phyloP scores from a whole-genome alignment of 2,888 invertebrate genomes.

The Andrena praecox region DNA sequence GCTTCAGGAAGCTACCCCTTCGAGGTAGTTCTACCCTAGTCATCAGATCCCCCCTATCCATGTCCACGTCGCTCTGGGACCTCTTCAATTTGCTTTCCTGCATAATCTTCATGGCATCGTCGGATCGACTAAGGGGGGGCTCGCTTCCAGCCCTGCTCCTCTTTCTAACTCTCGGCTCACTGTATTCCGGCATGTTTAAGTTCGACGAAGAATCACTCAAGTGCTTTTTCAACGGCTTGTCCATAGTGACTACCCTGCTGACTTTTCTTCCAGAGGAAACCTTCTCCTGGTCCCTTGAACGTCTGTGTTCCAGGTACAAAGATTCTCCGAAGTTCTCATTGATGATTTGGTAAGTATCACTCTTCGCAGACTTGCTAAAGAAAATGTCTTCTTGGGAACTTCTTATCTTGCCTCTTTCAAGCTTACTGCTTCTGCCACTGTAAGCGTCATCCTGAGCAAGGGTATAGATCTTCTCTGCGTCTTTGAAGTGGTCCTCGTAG shows the following conservation, averaged over 20 bases:
- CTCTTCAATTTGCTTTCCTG: constrained; percentile 84
- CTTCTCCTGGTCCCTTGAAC: constrained; percentile 58
- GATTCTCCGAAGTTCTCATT: constrained; percentile 24
- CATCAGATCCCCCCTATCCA: constrained; percentile 91
- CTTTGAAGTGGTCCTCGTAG: constrained; percentile 77
- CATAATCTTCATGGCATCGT: constrained; percentile 64
- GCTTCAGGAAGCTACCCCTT: constrained; percentile 94
- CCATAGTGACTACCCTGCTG: constrained; percentile 77
- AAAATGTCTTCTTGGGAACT: constrained; percentile 54
- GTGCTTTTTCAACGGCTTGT: constrained; percentile 74
- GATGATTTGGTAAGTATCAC: constrained; percentile 23
- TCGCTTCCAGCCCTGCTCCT: constrained; percentile 83
- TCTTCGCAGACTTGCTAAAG: constrained; percentile 42
- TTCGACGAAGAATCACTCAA: constrained; percentile 34
- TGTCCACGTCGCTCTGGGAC: constrained; percentile 85
- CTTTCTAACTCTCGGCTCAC: constrained; percentile 70
- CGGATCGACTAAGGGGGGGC: constrained; percentile 78
- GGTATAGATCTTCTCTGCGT: constrained; percentile 80
- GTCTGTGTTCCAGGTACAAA: constrained; percentile 30
- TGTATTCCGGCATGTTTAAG: constrained; percentile 48
- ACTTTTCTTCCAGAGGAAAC: constrained; percentile 53
- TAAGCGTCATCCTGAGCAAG: constrained; percentile 73
- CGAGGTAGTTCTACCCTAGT: constrained; percentile 95
- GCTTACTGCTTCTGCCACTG: constrained; percentile 23
- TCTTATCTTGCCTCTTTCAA: constrained; percentile 28